Percentiles rank a stretch among this genome's conserved stretches.
phyloP scores from a whole-genome alignment of 2,113 vertebrate species.

The Andinoacara biseriatus region DNA sequence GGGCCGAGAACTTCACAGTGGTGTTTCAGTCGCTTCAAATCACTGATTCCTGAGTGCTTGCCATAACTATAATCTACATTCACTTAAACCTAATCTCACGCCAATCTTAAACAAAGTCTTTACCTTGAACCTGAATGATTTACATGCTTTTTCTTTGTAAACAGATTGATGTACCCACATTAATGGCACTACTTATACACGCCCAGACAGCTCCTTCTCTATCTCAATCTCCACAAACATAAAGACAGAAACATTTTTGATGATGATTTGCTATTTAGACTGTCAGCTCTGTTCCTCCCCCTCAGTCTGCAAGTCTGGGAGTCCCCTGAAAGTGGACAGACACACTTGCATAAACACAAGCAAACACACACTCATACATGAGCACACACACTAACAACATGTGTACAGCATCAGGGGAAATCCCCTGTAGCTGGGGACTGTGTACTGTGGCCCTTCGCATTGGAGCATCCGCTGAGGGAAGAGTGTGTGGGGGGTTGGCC shows the following conservation, averaged over 20 bases:
- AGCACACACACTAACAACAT: constrained; percentile 26
- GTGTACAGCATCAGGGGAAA: constrained; percentile 56
- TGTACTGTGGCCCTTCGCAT: constrained; percentile 57
- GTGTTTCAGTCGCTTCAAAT: neutral
- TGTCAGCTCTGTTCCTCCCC: constrained; percentile 53
- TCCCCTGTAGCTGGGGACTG: constrained; percentile 57
- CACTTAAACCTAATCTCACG: neutral
- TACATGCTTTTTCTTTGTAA: neutral
- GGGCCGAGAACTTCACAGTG: neutral
- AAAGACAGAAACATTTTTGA: constrained; percentile 26
- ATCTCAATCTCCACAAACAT: neutral
- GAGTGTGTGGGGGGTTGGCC: constrained; percentile 72
- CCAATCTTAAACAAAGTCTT: neutral
- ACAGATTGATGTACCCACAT: neutral
- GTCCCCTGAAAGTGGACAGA: constrained; percentile 69
- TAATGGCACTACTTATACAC: neutral
- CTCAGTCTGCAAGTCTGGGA: constrained; percentile 65
- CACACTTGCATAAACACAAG: constrained; percentile 25
- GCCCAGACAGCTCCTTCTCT: neutral
- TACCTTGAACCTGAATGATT: constrained; percentile 2
- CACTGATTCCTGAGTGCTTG: neutral
- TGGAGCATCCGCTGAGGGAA: constrained; percentile 61
- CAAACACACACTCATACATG: neutral
- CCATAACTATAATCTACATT: too few species aligned
- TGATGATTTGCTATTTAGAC: constrained; percentile 49